phyloP scores from a whole-genome alignment of 2,797 vertebrate genomes.

The Protosalanx chinensis region DNA sequence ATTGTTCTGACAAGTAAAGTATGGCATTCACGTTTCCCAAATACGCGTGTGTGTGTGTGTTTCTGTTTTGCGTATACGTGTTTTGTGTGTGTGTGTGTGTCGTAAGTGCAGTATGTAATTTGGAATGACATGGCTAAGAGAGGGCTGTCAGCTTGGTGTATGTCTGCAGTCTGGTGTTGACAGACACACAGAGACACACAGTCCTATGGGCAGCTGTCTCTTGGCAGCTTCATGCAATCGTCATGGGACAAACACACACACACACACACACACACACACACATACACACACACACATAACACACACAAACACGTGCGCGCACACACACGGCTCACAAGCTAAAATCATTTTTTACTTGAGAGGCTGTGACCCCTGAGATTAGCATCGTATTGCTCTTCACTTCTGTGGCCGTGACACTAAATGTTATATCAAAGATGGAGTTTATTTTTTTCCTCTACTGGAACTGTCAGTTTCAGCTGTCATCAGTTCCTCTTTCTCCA shows the following conservation, averaged over 20 bases:
- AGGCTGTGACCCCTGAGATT: slow-evolving; percentile 30
- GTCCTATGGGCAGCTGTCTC: slow-evolving; percentile 22
- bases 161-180: slow-evolving; percentile 39
- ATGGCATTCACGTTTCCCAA: not conserved
- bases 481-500: slow-evolving; percentile 10
- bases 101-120: not conserved
- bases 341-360: slow-evolving; percentile 8
- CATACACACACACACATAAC: not conserved
- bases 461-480: slow-evolving; percentile 23
- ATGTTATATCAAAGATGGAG: slow-evolving; percentile 13
- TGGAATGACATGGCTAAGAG: slow-evolving; percentile 19
- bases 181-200: slow-evolving; percentile 34
- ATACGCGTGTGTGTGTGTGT: not conserved
- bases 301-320: not conserved
- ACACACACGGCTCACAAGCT: slow-evolving; percentile 6
- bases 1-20: not conserved
- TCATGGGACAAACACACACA: slow-evolving; percentile 8
- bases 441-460: slow-evolving; percentile 10
- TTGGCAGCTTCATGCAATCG: slow-evolving; percentile 42
- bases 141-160: slow-evolving; percentile 28
- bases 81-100: not conserved
- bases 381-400: slow-evolving; percentile 25
- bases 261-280: not conserved
- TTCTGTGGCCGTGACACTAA: slow-evolving; percentile 23
- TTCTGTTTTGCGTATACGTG: too few species aligned